phyloP scores from a whole-genome alignment of 2,797 vertebrate species.

The Microhierax caerulescens region DNA sequence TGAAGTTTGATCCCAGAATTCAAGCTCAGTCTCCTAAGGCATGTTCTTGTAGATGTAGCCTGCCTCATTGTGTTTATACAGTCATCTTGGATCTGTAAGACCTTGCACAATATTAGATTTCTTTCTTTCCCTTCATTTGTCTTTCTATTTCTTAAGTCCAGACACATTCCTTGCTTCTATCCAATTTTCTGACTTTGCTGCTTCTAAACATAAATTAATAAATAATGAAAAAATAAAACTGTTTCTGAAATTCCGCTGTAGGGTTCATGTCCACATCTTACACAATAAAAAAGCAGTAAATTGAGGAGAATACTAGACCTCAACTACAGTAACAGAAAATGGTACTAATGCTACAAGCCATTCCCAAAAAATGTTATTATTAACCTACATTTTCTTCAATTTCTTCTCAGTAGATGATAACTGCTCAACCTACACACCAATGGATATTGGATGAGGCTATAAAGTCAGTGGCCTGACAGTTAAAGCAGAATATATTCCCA shows the following conservation, averaged over 20 bases:
- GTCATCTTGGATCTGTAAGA: background rate
- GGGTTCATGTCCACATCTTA: background rate
- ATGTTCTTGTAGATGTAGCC: background rate
- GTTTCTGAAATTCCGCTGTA: background rate
- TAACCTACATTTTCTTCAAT: background rate
- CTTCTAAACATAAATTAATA: background rate
- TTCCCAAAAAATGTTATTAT: slow-evolving; percentile 20
- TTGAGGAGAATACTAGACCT: background rate
- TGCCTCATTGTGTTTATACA: background rate
- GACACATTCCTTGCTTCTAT: background rate
- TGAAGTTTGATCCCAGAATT: background rate
- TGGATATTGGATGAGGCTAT: slow-evolving; percentile 41
- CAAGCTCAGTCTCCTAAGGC: background rate
- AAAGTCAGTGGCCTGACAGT: slow-evolving; percentile 31
- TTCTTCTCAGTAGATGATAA: background rate
- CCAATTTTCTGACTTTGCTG: background rate
- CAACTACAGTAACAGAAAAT: background rate
- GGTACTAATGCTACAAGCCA: background rate
- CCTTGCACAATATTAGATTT: background rate
- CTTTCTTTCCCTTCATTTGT: background rate
- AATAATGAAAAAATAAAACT: background rate
- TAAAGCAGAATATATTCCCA: slow-evolving; percentile 29
- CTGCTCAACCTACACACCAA: background rate
- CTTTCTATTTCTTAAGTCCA: background rate
- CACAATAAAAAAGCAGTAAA: background rate